These are phyloP conservation scores for Aporophyla nigra DNA, from an alignment of 2,888 invertebrate genomes.

Conservation along the genomic window DNA sequence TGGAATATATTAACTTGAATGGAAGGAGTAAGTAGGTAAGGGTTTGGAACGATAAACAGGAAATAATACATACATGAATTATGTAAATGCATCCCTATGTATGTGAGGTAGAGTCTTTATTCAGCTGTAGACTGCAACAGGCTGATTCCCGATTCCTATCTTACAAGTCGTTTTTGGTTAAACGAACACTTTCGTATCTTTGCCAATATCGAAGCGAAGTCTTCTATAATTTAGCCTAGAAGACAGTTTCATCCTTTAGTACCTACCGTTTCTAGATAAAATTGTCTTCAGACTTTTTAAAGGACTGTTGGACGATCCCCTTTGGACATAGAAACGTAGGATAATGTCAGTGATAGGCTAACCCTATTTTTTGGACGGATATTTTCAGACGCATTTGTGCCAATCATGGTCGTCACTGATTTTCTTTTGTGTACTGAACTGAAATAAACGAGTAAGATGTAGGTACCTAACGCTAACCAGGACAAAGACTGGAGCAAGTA, in stretches of 20 bases:
- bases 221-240: constrained; percentile 35
- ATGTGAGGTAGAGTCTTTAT: constrained; percentile 24
- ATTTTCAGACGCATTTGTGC: constrained; percentile 22
- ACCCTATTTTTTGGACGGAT: constrained; percentile 16
- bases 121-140: constrained; percentile 42
- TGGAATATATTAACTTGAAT: constrained; percentile 51
- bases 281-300: constrained; percentile 38
- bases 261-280: constrained; percentile 23
- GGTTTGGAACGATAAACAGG: constrained; percentile 45
- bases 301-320: not conserved
- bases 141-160: constrained; percentile 36
- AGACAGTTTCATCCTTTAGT: constrained; percentile 36
- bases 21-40: constrained; percentile 14
- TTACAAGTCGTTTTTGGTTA: constrained; percentile 50
- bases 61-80: constrained; percentile 44
- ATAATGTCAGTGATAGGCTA: constrained; percentile 29
- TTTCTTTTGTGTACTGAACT: constrained; percentile 28
- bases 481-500: constrained; percentile 21
- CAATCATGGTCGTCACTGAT: constrained; percentile 25
- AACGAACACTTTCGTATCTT: constrained; percentile 37
- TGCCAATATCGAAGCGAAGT: constrained; percentile 28
- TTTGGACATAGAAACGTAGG: constrained; percentile 12
- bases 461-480: constrained; percentile 10
- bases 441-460: constrained; percentile 1
- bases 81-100: constrained; percentile 51